These are phyloP conservation scores for Apistogramma diplotaenia DNA, from an alignment of 2,113 vertebrate species.

Conservation along the genomic window DNA sequence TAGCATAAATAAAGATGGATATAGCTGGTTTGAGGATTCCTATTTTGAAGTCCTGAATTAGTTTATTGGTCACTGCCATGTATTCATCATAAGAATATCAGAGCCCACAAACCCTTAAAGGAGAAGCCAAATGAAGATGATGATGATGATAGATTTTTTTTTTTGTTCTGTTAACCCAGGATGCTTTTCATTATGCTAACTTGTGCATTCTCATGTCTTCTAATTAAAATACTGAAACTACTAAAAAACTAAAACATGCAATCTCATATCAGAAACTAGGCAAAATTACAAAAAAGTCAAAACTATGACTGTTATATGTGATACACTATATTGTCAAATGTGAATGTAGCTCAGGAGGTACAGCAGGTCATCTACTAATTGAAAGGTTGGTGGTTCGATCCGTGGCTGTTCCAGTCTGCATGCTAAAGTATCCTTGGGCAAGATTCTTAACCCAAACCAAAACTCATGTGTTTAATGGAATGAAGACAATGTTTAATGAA, in stretches of 20 bases:
- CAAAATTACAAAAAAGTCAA: neutral
- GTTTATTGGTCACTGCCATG: neutral
- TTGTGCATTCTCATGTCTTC: neutral
- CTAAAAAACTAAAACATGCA: neutral
- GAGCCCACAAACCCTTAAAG: too few species aligned
- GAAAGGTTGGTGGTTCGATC: accelerated
- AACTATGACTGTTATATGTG: too few species aligned
- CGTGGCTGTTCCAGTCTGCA: neutral
- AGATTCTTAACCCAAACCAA: neutral
- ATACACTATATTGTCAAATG: too few species aligned
- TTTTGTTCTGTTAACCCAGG: too few species aligned
- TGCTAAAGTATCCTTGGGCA: neutral
- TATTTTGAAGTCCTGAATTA: neutral
- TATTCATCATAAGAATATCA: neutral
- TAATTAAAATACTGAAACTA: neutral
- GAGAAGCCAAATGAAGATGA: too few species aligned
- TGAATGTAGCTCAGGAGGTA: too few species aligned
- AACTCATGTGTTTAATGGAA: too few species aligned
- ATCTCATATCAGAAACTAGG: neutral
- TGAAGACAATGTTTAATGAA: too few species aligned
- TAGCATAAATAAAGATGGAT: too few species aligned
- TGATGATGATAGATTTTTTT: too few species aligned
- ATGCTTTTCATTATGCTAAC: too few species aligned
- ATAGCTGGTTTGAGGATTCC: neutral
- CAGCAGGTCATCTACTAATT: neutral